Conservation (phyloP, 2,113 vertebrate genomes). For the Barbus barbus region DNA sequence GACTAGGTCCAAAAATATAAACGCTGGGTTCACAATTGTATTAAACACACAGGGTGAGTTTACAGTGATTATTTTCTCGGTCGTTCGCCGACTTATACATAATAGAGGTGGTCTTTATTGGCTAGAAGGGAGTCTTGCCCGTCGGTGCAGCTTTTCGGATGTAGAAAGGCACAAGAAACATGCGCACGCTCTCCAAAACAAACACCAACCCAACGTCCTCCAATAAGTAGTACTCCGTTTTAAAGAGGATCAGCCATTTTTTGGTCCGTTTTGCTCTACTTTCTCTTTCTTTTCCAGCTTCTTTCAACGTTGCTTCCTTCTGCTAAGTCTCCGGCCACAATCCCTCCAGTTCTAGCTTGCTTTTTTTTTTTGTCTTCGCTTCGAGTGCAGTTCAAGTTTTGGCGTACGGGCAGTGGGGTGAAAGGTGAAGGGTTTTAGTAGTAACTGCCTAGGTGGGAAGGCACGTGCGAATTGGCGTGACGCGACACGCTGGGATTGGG, state of each 20-base stretch:
- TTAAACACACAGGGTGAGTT: conserved; percentile 41
- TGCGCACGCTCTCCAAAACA: conserved; percentile 56
- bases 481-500: conserved; percentile 91
- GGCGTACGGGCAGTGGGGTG: conserved; percentile 23
- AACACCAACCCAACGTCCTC: conserved; percentile 58
- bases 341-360: conserved; percentile 44
- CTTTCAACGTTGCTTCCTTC: conserved; percentile 47
- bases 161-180: conserved; percentile 56
- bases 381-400: conserved; percentile 70
- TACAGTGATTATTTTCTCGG: conserved; percentile 39
- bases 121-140: conserved; percentile 40
- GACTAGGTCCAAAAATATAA: conserved; percentile 23
- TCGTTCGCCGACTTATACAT: neutral
- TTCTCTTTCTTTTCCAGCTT: conserved; percentile 62
- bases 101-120: conserved; percentile 41
- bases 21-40: conserved; percentile 35
- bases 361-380: conserved; percentile 55
- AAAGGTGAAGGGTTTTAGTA: conserved; percentile 79
- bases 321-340: conserved; percentile 62
- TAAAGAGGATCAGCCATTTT: conserved; percentile 72
- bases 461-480: conserved; percentile 92
- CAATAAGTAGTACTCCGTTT: conserved; percentile 89
- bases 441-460: conserved; percentile 95
- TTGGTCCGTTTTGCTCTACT: conserved; percentile 64
- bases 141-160: conserved; percentile 7